Percentiles rank a stretch among this genome's conserved stretches.
Conservation (phyloP, 2,113 vertebrate genomes). For the Myiopsitta monachus region DNA sequence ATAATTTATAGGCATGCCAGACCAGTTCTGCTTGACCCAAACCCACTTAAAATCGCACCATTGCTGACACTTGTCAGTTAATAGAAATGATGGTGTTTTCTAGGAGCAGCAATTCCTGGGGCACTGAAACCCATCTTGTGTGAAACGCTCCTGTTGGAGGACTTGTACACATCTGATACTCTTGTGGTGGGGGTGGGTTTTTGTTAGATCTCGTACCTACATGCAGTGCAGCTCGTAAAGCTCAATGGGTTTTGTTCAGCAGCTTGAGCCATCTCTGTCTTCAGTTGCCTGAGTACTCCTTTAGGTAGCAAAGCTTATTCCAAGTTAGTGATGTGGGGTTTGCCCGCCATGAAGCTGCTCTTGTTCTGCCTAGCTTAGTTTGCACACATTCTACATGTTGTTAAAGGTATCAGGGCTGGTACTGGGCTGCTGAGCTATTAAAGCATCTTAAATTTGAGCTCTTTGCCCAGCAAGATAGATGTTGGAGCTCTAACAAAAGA, state of each 20-base stretch:
- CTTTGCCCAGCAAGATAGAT: fast-evolving
- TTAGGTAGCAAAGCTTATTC: background rate
- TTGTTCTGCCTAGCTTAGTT: background rate
- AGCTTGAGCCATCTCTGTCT: background rate
- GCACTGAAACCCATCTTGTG: background rate
- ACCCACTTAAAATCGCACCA: background rate
- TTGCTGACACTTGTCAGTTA: background rate
- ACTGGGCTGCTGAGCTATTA: background rate
- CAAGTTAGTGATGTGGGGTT: background rate
- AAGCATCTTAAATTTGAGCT: background rate
- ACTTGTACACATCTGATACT: background rate
- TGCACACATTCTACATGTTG: fast-evolving
- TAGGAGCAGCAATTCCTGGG: background rate
- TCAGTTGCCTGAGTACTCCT: fast-evolving
- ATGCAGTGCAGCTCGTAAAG: background rate
- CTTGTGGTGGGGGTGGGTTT: background rate
- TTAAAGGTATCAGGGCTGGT: background rate
- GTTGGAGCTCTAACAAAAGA: background rate
- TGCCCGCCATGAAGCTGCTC: background rate
- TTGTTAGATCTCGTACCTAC: background rate
- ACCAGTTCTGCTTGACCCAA: background rate
- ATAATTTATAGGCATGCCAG: background rate
- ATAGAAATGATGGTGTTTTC: background rate
- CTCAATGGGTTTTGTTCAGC: background rate
- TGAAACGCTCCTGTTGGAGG: background rate